Base-by-base conservation (phyloP, 2,797 vertebrate genomes). In the Mycteria americana region DNA sequence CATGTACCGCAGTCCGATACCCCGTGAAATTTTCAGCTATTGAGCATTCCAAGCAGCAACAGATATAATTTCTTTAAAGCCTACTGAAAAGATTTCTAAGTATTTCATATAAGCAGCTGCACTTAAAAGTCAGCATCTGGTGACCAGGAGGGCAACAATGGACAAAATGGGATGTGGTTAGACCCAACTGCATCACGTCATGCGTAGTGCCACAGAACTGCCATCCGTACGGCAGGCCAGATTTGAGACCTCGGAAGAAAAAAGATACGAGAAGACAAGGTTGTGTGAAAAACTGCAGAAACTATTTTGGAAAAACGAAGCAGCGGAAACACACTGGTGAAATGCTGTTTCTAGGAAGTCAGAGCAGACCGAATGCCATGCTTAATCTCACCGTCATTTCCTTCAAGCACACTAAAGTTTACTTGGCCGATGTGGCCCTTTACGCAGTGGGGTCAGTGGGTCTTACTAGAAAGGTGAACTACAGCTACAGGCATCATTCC, bases 221-320 rank as follows among this genome's bases (percentile, higher is more conserved):
- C 53, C 22, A 6, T 5, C 50, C 2, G 5, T 8, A 28, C 1
- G 5, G 56, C 62, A 33, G 33, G 7, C 0, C 2, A 30, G 39
- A 13, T 19, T 8, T 2, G 12, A 80, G 59, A n/a, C 15, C 48
- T 18, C 1, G 3, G 35, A 21, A 45, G 27, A 43, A 24, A 24
- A 56, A 43, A 50, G 14, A 21, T 4, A 23, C 0, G 1, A 4
- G 35, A 63, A 56, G n/a, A 48, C 67, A 43, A 33, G 22, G 45
- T 9, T 11, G 19, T 3, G 27, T 46, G 60, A 63, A 73, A 76
- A 65, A 9, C 41, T 9, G 10, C 43, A 57, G 56, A 8, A 24
- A 16, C 45, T 37, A 4, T 8, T 39, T 53, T n/a, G 56, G 76
- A 46, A 67, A 67, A 77, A 48, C 13, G 50, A 37, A 63, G 33